phyloP scores from a whole-genome alignment of 2,888 invertebrate genomes.

The Yponomeuta evonymella region DNA sequence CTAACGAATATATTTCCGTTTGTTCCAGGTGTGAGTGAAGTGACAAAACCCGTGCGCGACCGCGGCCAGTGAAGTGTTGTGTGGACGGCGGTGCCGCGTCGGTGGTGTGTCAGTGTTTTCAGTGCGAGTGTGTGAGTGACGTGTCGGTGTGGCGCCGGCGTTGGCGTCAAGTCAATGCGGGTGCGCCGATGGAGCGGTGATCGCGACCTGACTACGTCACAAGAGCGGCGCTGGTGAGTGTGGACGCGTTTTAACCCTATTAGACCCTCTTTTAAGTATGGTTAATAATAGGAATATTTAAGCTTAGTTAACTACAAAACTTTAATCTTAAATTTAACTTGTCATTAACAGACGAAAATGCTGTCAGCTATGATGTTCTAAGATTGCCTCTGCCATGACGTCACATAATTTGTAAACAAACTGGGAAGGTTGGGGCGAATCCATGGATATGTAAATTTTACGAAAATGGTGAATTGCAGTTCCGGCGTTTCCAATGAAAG shows the following conservation, averaged over 20 bases:
- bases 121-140: conserved; percentile 26
- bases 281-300: too few relatives aligned
- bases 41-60: neutral
- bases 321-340: too few relatives aligned
- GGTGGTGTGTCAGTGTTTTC: conserved; percentile 21
- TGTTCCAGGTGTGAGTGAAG: conserved; percentile 50
- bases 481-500: too few relatives aligned
- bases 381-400: too few relatives aligned
- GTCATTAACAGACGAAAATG: too few relatives aligned
- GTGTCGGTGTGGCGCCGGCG: conserved; percentile 48
- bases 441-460: too few relatives aligned
- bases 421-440: too few relatives aligned
- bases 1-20: conserved; percentile 25
- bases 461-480: too few relatives aligned
- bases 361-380: too few relatives aligned
- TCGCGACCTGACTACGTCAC: conserved; percentile 64
- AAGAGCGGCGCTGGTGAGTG: conserved; percentile 70
- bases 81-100: conserved; percentile 27
- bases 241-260: neutral
- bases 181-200: conserved; percentile 74
- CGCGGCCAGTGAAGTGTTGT: conserved; percentile 21
- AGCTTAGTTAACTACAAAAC: too few relatives aligned
- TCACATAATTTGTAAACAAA: too few relatives aligned
- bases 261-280: too few relatives aligned
- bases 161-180: conserved; percentile 65